Evolutionary conservation across 2,797 vertebrate species (phyloP).

Genomic region (Gorsachius magnificus): DNA sequence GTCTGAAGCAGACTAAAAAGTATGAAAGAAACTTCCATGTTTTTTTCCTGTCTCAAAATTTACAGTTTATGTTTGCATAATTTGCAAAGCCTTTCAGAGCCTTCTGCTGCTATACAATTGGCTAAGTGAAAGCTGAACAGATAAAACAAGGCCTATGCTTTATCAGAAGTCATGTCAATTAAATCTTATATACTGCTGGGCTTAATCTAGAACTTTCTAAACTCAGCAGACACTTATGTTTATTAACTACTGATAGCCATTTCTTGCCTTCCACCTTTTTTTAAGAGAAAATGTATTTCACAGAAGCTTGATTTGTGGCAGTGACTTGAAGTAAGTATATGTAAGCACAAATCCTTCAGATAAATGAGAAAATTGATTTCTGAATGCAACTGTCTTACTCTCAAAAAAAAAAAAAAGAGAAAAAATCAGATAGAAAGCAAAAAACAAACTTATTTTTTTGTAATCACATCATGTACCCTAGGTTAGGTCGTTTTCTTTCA

Average conservation of each 20-base stretch:
- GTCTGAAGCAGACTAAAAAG: not conserved
- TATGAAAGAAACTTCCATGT: not conserved
- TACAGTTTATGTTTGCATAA: not conserved
- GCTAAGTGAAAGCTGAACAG: not conserved
- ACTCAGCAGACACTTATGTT: not conserved
- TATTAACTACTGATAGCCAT: not conserved
- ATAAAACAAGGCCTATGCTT: not conserved
- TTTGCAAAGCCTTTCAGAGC: not conserved
- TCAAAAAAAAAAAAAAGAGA: not conserved
- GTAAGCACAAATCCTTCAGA: not conserved
- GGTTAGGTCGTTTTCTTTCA: not conserved
- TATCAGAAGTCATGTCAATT: not conserved
- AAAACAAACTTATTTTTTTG: not conserved
- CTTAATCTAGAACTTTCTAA: not conserved
- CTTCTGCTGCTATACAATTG: not conserved
- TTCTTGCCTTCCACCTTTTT: not conserved
- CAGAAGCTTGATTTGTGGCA: conserved; percentile 4
- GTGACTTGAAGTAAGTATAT: conserved; percentile 13
- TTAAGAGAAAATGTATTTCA: conserved; percentile 42
- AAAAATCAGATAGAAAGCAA: not conserved
- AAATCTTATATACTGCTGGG: conserved; percentile 10
- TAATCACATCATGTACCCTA: not conserved
- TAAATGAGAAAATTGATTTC: not conserved
- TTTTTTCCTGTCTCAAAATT: not conserved
- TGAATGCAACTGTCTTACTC: not conserved